A percentile compares a stretch with the other conserved stretches of the same genome.
phyloP scores from a whole-genome alignment of 2,797 vertebrate species.

The Leptodactylus fallax region DNA sequence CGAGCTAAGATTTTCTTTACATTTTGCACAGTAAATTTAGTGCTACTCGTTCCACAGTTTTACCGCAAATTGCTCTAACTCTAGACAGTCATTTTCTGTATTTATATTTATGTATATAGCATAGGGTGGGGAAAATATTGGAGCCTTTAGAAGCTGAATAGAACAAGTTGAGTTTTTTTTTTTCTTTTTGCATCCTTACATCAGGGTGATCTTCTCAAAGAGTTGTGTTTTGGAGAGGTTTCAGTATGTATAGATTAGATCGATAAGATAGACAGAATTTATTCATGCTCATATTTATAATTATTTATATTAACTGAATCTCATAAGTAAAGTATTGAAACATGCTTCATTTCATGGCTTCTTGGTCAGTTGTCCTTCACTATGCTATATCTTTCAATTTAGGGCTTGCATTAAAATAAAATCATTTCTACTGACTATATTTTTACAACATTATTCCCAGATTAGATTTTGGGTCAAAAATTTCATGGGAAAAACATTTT shows the following conservation, averaged over 20 bases:
- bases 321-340: neutral
- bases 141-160: neutral
- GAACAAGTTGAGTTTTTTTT: neutral
- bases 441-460: neutral
- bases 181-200: neutral
- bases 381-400: neutral
- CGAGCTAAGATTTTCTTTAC: slow-evolving; percentile 13
- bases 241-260: too few species aligned
- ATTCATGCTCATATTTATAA: too few species aligned
- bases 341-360: neutral
- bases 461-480: neutral
- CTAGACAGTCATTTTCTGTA: neutral
- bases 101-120: neutral
- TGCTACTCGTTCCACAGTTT: neutral
- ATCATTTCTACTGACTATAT: neutral
- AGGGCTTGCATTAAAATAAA: neutral
- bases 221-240: too few species aligned
- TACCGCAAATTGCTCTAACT: slow-evolving; percentile 4
- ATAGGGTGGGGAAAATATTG: neutral
- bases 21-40: neutral
- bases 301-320: too few species aligned
- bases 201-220: neutral
- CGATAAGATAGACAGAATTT: too few species aligned
- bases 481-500: neutral
- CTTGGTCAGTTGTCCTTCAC: neutral